Conservation (phyloP, 2,888 invertebrate genomes). For the Eutolmus rufibarbis region DNA sequence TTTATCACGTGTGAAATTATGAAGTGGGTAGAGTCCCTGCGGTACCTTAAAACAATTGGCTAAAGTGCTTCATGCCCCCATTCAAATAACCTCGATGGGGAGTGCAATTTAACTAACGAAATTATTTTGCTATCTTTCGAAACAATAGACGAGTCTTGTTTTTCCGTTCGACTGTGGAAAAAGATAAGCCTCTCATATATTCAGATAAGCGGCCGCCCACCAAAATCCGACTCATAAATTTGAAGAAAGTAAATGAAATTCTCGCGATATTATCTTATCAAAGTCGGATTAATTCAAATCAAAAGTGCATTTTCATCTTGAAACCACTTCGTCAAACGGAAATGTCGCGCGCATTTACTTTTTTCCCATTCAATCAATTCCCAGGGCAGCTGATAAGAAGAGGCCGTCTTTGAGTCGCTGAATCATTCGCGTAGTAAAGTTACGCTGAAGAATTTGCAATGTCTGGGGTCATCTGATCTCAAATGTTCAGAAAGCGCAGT, state of each 20-base stretch:
- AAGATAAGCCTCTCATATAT: not conserved
- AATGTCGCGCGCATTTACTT: not conserved
- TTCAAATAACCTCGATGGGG: not conserved
- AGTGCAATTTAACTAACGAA: not conserved
- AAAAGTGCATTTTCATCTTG: not conserved
- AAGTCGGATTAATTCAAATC: not conserved
- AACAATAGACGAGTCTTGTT: not conserved
- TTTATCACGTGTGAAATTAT: not conserved
- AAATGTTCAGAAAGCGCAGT: not conserved
- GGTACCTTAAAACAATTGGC: not conserved
- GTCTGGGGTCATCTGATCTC: not conserved
- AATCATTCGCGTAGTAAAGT: not conserved
- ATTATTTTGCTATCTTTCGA: not conserved
- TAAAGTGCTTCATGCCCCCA: not conserved
- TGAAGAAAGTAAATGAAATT: not conserved
- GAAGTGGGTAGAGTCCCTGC: not conserved
- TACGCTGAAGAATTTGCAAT: not conserved
- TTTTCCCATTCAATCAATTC: not conserved
- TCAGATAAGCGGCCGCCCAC: not conserved
- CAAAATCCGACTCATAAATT: not conserved
- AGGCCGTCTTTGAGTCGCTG: not conserved
- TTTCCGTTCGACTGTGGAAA: not conserved
- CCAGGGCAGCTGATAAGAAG: not conserved
- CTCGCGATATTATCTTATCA: not conserved
- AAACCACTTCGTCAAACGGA: not conserved